Evolutionary conservation across 2,797 vertebrate species (phyloP), one percentile per base, ranked within the genome.

Genomic region (Enoplosus armatus): DNA sequence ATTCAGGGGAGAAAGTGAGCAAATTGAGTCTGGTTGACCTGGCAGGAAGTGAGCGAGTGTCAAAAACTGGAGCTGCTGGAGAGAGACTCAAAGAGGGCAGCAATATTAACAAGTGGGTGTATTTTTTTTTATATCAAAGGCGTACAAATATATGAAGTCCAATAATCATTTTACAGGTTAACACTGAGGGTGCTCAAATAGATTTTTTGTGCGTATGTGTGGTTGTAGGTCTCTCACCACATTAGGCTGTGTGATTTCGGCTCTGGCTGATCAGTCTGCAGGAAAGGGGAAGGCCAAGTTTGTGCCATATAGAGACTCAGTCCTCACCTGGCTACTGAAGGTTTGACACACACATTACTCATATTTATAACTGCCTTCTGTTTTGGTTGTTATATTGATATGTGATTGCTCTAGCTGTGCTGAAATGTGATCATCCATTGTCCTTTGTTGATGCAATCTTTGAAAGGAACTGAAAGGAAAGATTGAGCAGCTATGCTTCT

Each of bases 301-400:
- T 93, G 98, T 99, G 93, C 98, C 98, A 89, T 99, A 99, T 92
- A 97, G 98, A 95, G 98, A 99, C 89, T 99, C 98, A 3, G 98
- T 99, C 26, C 97, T 99, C 85, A 99, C 98, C 60, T 99, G 98
- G 98, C 96, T 99, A 61, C 96, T 99, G 63, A 99, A 99, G 98
- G 98, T 99, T 94, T 92, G 87, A 37, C 18, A 12, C 26, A 11
- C 26, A 39, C 15, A 31, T 59, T 14, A 29, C 59, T 18, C 69
- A 43, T 39, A 10, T 54, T 58, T 71, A 47, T 50, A 14, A 56
- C 48, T 10, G 1, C 8, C n/a, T 37, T 35, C 6, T 73, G 24
- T 65, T 62, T 20, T 37, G 6, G 16, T 83, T 27, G 22, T 54
- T 4, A 18, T 53, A 16, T 68, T 51, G 10, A 11, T 27, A 5